Percentiles rank a stretch among this genome's conserved stretches.
Conservation (phyloP, 1,140 invertebrate genomes). For the Neodiprion pinetum region DNA sequence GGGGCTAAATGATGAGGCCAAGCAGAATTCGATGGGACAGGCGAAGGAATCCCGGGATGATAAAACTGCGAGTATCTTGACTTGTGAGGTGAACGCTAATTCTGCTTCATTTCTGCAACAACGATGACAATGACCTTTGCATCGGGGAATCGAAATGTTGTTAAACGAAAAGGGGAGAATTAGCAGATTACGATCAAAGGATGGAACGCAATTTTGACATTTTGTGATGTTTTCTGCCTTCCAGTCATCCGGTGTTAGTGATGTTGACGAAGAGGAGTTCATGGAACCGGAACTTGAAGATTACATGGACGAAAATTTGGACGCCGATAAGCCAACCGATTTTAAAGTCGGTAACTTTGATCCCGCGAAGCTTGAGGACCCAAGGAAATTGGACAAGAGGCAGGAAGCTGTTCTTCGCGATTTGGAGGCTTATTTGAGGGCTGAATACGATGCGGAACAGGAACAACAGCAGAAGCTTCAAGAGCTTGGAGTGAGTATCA, state of each 20-base stretch:
- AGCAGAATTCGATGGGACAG: not conserved
- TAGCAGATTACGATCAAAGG: too few relatives aligned
- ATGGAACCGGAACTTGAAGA: conserved; percentile 17
- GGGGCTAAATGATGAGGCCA: not conserved
- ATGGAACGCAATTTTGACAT: too few relatives aligned
- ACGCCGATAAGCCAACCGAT: conserved; percentile 29
- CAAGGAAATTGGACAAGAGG: conserved; percentile 44
- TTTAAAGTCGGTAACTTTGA: conserved; percentile 4
- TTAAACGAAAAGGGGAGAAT: too few relatives aligned
- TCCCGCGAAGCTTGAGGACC: conserved; percentile 19
- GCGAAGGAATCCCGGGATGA: not conserved
- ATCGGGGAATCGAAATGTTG: not conserved
- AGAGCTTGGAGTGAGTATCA: conserved; percentile 38
- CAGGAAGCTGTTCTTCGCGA: conserved; percentile 37
- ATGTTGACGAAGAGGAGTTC: not conserved
- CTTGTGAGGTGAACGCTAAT: not conserved
- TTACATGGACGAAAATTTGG: conserved; percentile 25
- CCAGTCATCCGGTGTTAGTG: too few relatives aligned
- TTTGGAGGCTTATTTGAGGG: conserved; percentile 38
- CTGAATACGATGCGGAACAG: conserved; percentile 35
- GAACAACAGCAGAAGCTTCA: conserved; percentile 38
- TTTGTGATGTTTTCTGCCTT: too few relatives aligned
- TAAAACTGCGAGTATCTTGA: not conserved
- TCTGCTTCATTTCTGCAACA: not conserved
- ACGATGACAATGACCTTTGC: too few relatives aligned